phyloP scores from a whole-genome alignment of 2,888 invertebrate genomes.

The Trichopoda pennipes region DNA sequence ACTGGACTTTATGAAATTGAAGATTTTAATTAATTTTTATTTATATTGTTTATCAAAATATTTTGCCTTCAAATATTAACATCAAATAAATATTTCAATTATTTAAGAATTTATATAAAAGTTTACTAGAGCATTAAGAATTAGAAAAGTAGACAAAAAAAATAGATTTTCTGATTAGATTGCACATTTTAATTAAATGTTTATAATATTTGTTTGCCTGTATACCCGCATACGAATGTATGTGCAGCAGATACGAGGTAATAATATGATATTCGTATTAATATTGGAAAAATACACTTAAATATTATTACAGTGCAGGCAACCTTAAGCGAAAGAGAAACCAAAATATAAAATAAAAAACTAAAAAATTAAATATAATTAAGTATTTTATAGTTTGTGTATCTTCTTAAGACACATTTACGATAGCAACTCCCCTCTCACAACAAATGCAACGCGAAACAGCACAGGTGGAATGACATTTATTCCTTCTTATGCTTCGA shows the following conservation, averaged over 20 bases:
- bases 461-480: constrained; percentile 71
- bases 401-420: constrained; percentile 55
- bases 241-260: constrained; percentile 17
- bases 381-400: constrained; percentile 57
- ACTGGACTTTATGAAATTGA: too few relatives aligned
- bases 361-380: constrained; percentile 45
- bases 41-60: too few relatives aligned
- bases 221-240: background rate
- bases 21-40: too few relatives aligned
- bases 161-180: constrained; percentile 55
- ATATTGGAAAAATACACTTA: constrained; percentile 53
- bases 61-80: background rate
- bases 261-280: constrained; percentile 51
- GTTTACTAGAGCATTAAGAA: constrained; percentile 56
- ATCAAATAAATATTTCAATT: constrained; percentile 28
- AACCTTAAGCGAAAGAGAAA: constrained; percentile 35
- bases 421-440: constrained; percentile 21
- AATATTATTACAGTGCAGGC: constrained; percentile 47
- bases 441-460: constrained; percentile 24
- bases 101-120: constrained; percentile 40
- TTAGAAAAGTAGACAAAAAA: constrained; percentile 4
- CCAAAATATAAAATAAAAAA: constrained; percentile 19
- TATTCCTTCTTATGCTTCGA: constrained; percentile 61
- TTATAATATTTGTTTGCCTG: constrained; percentile 16
- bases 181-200: constrained; percentile 64